Evolutionary conservation across 2,888 invertebrate species (phyloP), one percentile per base, ranked within the genome.

Genomic region (Himalopsyche tibetana): DNA sequence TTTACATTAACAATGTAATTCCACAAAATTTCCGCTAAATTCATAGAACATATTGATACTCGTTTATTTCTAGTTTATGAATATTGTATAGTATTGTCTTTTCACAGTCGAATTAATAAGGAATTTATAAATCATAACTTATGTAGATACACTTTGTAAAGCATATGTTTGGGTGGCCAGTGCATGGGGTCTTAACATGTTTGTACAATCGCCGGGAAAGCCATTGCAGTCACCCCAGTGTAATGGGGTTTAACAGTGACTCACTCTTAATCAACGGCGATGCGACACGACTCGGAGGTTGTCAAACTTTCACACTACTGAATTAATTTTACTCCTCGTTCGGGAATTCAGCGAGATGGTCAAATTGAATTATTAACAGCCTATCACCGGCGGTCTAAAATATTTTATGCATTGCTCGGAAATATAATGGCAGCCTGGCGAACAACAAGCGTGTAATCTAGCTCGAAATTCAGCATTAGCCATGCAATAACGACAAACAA

Each of bases 181-280:
- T 38, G 38, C 74, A 74, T 74, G 74, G 74, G 74, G 74, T 74
- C 28, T 19, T 38, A 36, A 74, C 38, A 74, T 36, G 74, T 74
- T 74, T 74, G 36, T 74, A 74, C 74, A 74, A 51, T 15, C 51
- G 38, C 36, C 28, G 74, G 74, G 36, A 74, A 74, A 74, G 74
- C 74, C 74, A 74, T 74, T 12, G 74, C 74, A 74, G 74, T 74
- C 74, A 74, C 74, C 74, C 74, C 38, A 36, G 74, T 38, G 74
- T 74, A 74, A 74, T 36, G 36, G 74, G 74, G 74, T 74, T 74
- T 74, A 74, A 74, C 74, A 74, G 38, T 74, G 74, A 74, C 74
- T 74, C 74, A 74, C 38, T 74, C 74, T 74, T 74, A 74, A 74
- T 74, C 74, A 74, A 38, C 36, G 38, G 74, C 74, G 74, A 74